These are phyloP conservation scores for Periparus ater DNA, from an alignment of 2,797 vertebrate genomes.

Conservation along the genomic window DNA sequence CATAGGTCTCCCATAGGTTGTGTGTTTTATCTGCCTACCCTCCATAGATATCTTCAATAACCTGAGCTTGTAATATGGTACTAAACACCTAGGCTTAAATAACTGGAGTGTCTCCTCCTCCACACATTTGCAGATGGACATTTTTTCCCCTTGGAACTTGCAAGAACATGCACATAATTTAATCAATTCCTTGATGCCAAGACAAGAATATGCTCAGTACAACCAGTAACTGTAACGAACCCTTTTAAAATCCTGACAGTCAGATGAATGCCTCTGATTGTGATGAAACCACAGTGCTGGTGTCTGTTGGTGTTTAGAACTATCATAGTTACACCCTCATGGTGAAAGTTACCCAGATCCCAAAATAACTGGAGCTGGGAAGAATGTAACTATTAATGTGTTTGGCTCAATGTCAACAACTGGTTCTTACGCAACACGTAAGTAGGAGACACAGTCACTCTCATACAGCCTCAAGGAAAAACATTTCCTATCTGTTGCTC, in stretches of 20 bases:
- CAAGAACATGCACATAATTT: neutral
- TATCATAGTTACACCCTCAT: neutral
- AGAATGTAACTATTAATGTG: neutral
- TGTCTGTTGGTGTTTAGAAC: neutral
- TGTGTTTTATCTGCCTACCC: neutral
- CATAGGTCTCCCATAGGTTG: rapidly evolving
- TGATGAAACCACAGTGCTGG: neutral
- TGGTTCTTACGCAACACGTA: neutral
- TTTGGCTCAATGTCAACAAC: neutral
- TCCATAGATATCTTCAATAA: neutral
- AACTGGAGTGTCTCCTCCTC: neutral
- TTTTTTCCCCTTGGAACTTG: neutral
- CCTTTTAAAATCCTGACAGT: neutral
- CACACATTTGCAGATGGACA: neutral
- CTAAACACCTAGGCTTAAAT: neutral
- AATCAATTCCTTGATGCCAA: neutral
- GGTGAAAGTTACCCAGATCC: neutral
- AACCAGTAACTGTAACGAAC: neutral
- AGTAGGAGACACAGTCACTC: neutral
- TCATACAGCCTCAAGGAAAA: neutral
- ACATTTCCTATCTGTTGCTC: neutral
- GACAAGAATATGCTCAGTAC: neutral
- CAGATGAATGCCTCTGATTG: neutral
- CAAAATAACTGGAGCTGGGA: slow-evolving; percentile 1
- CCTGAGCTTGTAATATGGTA: neutral